Base-by-base conservation (phyloP, 2,113 vertebrate genomes). In the Mystacornis crossleyi region DNA sequence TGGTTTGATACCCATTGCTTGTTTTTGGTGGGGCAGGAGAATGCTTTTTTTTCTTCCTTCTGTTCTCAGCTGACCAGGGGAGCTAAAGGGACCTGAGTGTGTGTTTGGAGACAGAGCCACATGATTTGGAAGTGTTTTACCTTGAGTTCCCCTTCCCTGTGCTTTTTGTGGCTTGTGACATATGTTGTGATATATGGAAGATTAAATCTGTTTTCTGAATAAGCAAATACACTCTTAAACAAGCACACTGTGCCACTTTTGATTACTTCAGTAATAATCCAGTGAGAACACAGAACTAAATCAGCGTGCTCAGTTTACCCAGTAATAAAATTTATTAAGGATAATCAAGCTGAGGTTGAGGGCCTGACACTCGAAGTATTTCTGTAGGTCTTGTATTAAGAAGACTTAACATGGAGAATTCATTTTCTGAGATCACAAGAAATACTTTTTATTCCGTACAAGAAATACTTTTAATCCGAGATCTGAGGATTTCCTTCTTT, bases 291-390 rank as follows among this genome's bases (percentile, higher is more conserved):
- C 18, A 81, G 17, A 77, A 80, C 25, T 69, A 31, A 86, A 50
- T 61, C 0, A 4, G 10, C 71, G 13, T 0, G 1, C 4, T 82
- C 23, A 45, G 25, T 15, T 15, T 61, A 20, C n/a, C 11, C 17
- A 65, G 12, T 81, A 73, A 43, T 17, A 72, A 73, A 69, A 69
- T 51, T 65, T 28, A 12, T 45, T 48, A 50, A 18, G 53, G 29
- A 10, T 79, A 70, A 55, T 14, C 38, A 36, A 58, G 45, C 38
- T 77, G 24, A 47, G 21, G 50, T 78, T 89, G 23, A 72, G 29
- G 13, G 42, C 6, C 60, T 86, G 21, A 26, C 26, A 29, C 11
- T 82, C 1, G 0, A 23, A 34, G 3, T 51, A 3, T 53, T 13
- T 53, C 24, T 89, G 31, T 65, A 48, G 18, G 17, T 45, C 9